These are phyloP conservation scores for Campylomormyrus tamandua DNA, from an alignment of 2,113 vertebrate genomes.

Conservation along the genomic window DNA sequence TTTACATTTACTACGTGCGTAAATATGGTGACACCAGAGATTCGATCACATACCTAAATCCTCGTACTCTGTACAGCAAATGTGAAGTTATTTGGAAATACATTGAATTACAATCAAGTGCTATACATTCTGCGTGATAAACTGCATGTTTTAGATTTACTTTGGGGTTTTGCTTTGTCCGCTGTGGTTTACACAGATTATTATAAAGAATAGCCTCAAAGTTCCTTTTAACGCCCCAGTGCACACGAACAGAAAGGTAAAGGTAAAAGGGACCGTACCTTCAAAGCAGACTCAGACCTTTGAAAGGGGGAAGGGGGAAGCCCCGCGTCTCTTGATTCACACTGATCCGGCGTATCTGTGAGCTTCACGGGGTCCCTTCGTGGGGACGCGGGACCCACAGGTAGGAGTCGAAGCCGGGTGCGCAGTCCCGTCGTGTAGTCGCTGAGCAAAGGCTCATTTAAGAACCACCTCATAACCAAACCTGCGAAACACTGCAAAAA, in stretches of 20 bases:
- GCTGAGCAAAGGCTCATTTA: not conserved
- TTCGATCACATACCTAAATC: not conserved
- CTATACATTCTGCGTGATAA: not conserved
- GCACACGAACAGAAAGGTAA: not conserved
- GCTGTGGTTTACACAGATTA: not conserved
- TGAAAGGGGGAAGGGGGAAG: not conserved
- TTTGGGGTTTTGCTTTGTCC: not conserved
- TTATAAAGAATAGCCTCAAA: not conserved
- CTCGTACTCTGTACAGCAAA: not conserved
- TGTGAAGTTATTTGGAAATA: not conserved
- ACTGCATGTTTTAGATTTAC: not conserved
- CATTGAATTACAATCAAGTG: not conserved
- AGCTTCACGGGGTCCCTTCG: not conserved
- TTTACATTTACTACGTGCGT: not conserved
- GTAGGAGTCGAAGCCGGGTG: constrained; percentile 8
- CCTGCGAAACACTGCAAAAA: not conserved
- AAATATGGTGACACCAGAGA: not conserved
- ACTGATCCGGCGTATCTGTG: not conserved
- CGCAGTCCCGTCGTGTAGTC: not conserved
- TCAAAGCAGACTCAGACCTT: not conserved
- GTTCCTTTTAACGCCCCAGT: not conserved
- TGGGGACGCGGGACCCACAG: constrained; percentile 4
- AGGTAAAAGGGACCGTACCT: not conserved
- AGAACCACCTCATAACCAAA: not conserved
- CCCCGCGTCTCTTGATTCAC: constrained; percentile 2